These are phyloP conservation scores for Petrocephalus sullivani DNA, from an alignment of 2,797 vertebrate species.

Conservation along the genomic window DNA sequence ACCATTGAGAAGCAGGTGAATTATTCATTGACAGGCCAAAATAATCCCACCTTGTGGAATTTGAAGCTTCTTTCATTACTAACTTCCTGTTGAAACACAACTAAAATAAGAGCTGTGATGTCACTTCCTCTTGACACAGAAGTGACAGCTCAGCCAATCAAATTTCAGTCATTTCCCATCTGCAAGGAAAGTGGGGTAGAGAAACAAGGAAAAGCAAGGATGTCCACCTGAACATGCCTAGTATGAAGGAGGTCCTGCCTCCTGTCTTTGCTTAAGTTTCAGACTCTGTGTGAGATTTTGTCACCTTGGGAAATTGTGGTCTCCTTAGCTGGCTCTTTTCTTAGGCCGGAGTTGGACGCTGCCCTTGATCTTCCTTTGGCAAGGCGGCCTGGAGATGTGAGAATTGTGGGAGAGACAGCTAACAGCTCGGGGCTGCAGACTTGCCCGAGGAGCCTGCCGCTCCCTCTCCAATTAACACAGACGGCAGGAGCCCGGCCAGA, in stretches of 20 bases:
- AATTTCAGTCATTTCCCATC: background rate
- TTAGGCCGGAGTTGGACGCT: background rate
- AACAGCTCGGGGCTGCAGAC: background rate
- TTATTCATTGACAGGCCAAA: background rate
- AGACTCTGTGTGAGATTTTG: background rate
- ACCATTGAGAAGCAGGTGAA: background rate
- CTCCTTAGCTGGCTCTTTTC: background rate
- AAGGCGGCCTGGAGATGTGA: background rate
- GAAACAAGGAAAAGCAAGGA: background rate
- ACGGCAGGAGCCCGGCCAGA: background rate
- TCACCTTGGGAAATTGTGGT: background rate
- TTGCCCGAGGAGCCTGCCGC: background rate
- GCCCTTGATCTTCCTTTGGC: background rate
- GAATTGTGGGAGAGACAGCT: background rate
- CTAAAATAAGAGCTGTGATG: background rate
- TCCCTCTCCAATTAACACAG: conserved; percentile 1
- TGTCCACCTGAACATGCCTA: background rate
- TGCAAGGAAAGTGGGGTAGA: background rate
- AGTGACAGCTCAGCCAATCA: background rate
- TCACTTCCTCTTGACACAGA: background rate
- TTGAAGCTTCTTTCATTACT: background rate
- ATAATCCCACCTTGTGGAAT: background rate
- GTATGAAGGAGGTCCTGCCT: background rate
- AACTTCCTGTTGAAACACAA: background rate
- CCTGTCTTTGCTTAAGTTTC: background rate